Evolutionary conservation across 2,888 invertebrate genomes (phyloP).

Genomic region (Lepidonotus clava): DNA sequence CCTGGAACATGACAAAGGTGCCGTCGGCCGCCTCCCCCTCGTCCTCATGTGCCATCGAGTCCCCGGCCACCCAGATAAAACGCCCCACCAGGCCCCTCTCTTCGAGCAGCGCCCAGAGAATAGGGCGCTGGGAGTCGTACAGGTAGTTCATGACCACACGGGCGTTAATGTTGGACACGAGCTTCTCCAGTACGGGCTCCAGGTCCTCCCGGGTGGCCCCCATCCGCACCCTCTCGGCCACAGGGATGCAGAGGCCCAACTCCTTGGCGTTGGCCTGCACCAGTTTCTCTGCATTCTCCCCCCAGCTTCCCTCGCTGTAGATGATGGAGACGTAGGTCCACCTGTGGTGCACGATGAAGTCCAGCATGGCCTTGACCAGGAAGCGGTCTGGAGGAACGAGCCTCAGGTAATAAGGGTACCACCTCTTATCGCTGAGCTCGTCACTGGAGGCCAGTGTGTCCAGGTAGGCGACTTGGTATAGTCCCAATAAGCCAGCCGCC

Average conservation of each 20-base stretch:
- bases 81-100: background rate
- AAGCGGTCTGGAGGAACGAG: constrained; percentile 65
- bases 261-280: background rate
- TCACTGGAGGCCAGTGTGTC: constrained; percentile 65
- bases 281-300: constrained; percentile 53
- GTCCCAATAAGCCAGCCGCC: constrained; percentile 61
- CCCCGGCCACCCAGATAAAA: background rate
- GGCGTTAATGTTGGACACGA: background rate
- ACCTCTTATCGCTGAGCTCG: constrained; percentile 58
- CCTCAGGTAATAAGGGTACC: constrained; percentile 65
- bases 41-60: background rate
- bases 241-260: constrained; percentile 26
- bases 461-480: constrained; percentile 63
- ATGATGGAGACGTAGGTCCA: constrained; percentile 18
- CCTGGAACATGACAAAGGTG: background rate
- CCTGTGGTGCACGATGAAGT: background rate
- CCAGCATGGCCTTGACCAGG: constrained; percentile 56
- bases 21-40: background rate
- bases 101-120: background rate
- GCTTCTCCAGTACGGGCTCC: background rate
- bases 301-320: constrained; percentile 82
- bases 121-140: background rate
- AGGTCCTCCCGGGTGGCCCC: background rate
- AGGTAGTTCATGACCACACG: constrained; percentile 48
- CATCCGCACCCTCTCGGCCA: background rate